Percentiles rank a stretch among this genome's conserved stretches.
These are phyloP conservation scores for Chymomyza procnemis DNA, from an alignment of 2,888 invertebrate species.

Conservation along the genomic window DNA sequence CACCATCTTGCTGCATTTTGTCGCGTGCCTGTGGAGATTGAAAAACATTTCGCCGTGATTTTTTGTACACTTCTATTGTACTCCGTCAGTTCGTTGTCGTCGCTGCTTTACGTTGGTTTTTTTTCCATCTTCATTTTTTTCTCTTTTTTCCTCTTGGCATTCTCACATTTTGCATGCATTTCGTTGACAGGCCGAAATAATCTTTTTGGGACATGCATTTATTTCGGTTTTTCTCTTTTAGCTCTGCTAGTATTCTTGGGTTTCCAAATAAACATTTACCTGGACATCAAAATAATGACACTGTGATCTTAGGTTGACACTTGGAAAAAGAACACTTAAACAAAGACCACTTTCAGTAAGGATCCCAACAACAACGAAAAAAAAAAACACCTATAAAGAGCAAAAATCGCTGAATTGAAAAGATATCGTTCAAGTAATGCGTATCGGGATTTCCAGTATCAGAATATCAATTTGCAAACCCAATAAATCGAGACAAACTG, in stretches of 20 bases:
- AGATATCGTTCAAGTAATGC: background rate
- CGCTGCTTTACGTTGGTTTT: conserved; percentile 29
- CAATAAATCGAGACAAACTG: background rate
- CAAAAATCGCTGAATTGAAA: no score
- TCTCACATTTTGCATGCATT: conserved; percentile 53
- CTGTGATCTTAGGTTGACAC: background rate
- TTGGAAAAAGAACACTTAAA: background rate
- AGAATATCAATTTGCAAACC: background rate
- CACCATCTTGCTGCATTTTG: conserved; percentile 13
- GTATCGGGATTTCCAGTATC: background rate
- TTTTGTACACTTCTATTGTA: conserved; percentile 15
- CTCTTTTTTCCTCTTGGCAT: conserved; percentile 28
- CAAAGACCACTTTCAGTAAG: background rate
- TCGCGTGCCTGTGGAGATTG: conserved; percentile 61
- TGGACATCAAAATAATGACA: background rate
- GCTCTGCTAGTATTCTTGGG: background rate
- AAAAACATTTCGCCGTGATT: conserved; percentile 61
- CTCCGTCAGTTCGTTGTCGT: background rate
- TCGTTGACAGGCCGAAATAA: conserved; percentile 57
- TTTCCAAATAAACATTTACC: background rate
- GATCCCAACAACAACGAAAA: no score
- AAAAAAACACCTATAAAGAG: no score
- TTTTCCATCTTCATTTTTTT: conserved; percentile 28
- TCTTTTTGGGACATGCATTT: conserved; percentile 45
- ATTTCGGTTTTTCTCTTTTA: background rate